phyloP scores from a whole-genome alignment of 2,797 vertebrate genomes.

The Chelmon rostratus region DNA sequence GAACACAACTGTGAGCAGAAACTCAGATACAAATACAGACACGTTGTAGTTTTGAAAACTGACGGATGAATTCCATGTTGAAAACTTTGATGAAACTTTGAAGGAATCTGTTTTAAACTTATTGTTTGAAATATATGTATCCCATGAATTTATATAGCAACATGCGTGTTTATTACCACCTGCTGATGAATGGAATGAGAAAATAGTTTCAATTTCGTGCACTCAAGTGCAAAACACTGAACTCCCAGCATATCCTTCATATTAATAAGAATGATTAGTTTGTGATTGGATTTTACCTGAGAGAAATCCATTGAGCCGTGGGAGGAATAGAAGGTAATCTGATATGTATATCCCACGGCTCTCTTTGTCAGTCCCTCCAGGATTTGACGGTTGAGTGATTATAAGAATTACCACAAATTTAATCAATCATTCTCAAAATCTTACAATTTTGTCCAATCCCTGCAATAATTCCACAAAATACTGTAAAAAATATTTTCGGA shows the following conservation, averaged over 20 bases:
- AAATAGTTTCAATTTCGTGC: constrained; percentile 6
- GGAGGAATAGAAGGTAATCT: constrained; percentile 26
- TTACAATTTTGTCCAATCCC: background rate
- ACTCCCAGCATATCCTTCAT: constrained; percentile 27
- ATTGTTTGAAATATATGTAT: background rate
- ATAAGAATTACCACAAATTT: constrained; percentile 23
- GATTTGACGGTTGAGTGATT: constrained; percentile 23
- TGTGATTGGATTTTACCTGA: constrained; percentile 53
- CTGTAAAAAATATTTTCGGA: background rate
- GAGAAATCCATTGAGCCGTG: constrained; percentile 35
- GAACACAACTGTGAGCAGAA: background rate
- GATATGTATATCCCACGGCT: constrained; percentile 23
- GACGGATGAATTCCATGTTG: background rate
- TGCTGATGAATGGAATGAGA: background rate
- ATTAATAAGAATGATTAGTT: constrained; percentile 42
- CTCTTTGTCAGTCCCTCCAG: constrained; percentile 21
- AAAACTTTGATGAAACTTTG: background rate
- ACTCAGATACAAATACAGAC: background rate
- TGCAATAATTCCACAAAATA: constrained; percentile 6
- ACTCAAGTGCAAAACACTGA: constrained; percentile 6
- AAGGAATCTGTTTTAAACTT: background rate
- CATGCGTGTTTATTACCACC: background rate
- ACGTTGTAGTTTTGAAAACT: background rate
- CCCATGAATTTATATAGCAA: background rate
- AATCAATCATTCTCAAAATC: background rate